A percentile compares a stretch with the other conserved stretches of the same genome.
These are phyloP conservation scores for Drosophila robusta DNA, from an alignment of 2,888 invertebrate genomes.

Conservation along the genomic window DNA sequence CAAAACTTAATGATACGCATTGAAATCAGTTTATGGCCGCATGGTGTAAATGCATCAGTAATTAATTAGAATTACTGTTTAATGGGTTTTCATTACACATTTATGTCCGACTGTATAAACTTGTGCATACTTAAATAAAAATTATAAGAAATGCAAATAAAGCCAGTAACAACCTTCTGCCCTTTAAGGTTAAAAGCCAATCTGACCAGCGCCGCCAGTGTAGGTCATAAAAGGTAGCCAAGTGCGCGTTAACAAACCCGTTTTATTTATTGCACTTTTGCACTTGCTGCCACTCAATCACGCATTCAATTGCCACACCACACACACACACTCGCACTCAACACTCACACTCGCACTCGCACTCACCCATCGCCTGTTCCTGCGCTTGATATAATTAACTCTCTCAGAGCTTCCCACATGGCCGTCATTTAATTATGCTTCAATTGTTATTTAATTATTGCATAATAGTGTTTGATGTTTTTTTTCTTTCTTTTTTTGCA, in stretches of 20 bases:
- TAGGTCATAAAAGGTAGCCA: slow-evolving; percentile 38
- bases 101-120: not conserved
- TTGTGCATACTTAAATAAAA: slow-evolving; percentile 8
- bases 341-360: slow-evolving; percentile 8
- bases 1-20: not conserved
- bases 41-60: not conserved
- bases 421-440: slow-evolving; percentile 60
- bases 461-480: slow-evolving; percentile 22
- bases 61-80: not conserved
- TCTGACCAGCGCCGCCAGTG: slow-evolving; percentile 16
- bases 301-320: slow-evolving; percentile 22
- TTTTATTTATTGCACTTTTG: slow-evolving; percentile 37
- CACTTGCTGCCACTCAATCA: slow-evolving; percentile 42
- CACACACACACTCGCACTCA: slow-evolving; percentile 6
- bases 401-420: slow-evolving; percentile 24
- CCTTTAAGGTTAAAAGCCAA: slow-evolving; percentile 1
- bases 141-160: not conserved
- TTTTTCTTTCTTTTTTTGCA: not conserved
- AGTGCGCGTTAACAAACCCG: slow-evolving; percentile 24
- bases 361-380: slow-evolving; percentile 56
- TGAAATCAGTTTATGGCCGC: not conserved
- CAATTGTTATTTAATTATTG: slow-evolving; percentile 42
- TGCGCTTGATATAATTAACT: slow-evolving; percentile 50
- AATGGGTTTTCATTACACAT: slow-evolving; percentile 1
- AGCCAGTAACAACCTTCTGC: not conserved